These are phyloP conservation scores for Prionailurus bengalensis DNA, from an alignment of 2,113 vertebrate species.

Conservation along the genomic window DNA sequence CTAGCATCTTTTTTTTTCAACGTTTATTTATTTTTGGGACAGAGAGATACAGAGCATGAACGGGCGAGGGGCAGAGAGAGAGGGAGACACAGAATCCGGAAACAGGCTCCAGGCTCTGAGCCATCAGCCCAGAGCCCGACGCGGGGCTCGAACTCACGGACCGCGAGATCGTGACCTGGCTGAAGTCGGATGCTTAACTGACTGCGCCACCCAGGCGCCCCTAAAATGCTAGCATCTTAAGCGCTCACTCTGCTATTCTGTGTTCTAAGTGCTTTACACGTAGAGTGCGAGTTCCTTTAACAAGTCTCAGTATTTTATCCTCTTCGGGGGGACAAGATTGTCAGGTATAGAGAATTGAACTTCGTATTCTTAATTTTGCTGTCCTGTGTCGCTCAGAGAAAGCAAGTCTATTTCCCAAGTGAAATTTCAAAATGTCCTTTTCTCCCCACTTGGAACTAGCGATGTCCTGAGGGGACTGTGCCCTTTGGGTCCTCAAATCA, in stretches of 20 bases:
- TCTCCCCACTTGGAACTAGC: not conserved
- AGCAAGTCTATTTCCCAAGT: not conserved
- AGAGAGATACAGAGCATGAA: too few species aligned
- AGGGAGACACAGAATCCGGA: too few species aligned
- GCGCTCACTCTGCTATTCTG: fast-evolving
- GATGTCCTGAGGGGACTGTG: too few species aligned
- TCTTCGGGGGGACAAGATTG: not conserved
- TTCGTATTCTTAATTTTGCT: not conserved
- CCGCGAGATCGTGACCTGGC: too few species aligned
- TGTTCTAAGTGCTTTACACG: not conserved
- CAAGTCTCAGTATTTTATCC: not conserved
- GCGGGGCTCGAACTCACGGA: too few species aligned
- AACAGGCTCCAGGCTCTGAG: too few species aligned
- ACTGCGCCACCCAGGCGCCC: too few species aligned
- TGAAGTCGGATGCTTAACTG: too few species aligned
- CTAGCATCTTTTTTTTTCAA: too few species aligned
- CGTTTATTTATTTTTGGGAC: too few species aligned
- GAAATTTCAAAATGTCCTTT: not conserved
- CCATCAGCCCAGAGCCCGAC: too few species aligned
- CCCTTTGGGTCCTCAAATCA: not conserved
- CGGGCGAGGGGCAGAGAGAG: too few species aligned
- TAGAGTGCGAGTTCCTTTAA: not conserved
- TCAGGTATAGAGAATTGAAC: not conserved
- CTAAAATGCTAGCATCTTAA: not conserved
- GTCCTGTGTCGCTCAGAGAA: not conserved